phyloP scores from a whole-genome alignment of 2,113 vertebrate genomes.

The Todiramphus saurophagus region DNA sequence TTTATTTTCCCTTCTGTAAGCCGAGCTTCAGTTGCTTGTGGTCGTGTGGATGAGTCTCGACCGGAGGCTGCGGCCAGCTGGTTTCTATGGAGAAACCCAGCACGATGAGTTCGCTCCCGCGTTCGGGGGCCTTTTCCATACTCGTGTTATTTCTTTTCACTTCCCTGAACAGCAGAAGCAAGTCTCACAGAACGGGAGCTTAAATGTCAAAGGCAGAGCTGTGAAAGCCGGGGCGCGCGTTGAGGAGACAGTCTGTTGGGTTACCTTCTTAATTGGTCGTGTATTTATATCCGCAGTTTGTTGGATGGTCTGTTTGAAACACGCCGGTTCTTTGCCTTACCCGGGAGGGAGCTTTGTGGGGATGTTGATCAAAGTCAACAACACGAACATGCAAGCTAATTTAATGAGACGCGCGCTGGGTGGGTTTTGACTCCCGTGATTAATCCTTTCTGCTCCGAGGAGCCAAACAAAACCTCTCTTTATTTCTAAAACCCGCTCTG shows the following conservation, averaged over 20 bases:
- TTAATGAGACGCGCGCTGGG: fast-evolving
- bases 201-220: background rate
- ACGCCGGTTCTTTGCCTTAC: background rate
- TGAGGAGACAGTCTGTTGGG: background rate
- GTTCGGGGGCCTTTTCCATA: background rate
- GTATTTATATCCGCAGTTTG: background rate
- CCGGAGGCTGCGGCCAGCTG: background rate
- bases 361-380: background rate
- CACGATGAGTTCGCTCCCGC: background rate
- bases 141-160: background rate
- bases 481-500: background rate
- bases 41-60: fast-evolving
- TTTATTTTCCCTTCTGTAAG: background rate
- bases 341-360: background rate
- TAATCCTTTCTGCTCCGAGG: background rate
- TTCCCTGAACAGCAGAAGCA: background rate
- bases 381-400: background rate
- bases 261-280: background rate
- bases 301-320: background rate
- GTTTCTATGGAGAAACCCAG: background rate
- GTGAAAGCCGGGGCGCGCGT: background rate
- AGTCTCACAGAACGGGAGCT: background rate
- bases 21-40: background rate
- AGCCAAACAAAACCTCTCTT: background rate
- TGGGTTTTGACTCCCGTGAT: background rate